These are phyloP conservation scores for Megalops cyprinoides DNA, from an alignment of 2,797 vertebrate genomes.

Conservation along the genomic window DNA sequence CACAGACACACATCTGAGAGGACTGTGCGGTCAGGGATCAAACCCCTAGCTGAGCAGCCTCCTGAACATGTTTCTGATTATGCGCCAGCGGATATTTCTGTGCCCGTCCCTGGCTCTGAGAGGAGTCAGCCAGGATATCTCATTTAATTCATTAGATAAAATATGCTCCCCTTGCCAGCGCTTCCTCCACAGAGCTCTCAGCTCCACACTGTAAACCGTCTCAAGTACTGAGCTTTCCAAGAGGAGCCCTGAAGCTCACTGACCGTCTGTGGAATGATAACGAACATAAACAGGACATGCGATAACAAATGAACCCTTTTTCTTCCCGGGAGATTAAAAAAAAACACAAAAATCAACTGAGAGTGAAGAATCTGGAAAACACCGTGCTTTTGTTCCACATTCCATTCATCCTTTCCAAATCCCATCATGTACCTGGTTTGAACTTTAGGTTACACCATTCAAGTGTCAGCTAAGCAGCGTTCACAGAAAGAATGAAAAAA, in stretches of 20 bases:
- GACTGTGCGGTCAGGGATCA: not conserved
- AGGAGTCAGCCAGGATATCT: slow-evolving; percentile 2
- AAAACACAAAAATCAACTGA: slow-evolving; percentile 10
- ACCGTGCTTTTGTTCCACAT: slow-evolving; percentile 10
- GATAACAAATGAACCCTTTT: not conserved
- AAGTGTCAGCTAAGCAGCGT: not conserved
- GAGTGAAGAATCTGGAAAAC: slow-evolving; percentile 20
- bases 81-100: not conserved
- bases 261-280: not conserved
- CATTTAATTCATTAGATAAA: not conserved
- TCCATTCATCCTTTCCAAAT: too few species aligned
- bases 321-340: slow-evolving; percentile 22
- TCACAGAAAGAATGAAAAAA: not conserved
- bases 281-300: slow-evolving; percentile 11
- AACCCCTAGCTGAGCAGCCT: not conserved
- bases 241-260: not conserved
- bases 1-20: not conserved
- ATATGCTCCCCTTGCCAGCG: not conserved
- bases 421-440: slow-evolving; percentile 1
- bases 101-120: not conserved
- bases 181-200: not conserved
- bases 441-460: not conserved
- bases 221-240: not conserved
- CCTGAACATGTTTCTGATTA: not conserved
- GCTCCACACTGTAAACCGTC: not conserved